Evolutionary conservation across 2,113 vertebrate genomes (phyloP).

Genomic region (Brienomyrus longianalis): DNA sequence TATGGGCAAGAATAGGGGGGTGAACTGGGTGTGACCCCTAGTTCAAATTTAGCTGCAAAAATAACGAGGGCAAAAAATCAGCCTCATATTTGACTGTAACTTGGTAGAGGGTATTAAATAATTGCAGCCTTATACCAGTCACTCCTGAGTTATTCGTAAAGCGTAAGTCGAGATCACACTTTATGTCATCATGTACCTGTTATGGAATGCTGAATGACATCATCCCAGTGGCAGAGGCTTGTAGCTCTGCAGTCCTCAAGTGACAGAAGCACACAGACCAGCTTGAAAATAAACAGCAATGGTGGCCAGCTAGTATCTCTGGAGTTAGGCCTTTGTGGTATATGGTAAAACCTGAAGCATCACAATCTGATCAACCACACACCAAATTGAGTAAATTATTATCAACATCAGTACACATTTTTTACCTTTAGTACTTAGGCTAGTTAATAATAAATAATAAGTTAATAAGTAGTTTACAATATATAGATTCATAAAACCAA

Average conservation of each 20-base stretch:
- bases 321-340: not conserved
- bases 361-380: not conserved
- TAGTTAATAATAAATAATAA: not conserved
- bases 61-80: not conserved
- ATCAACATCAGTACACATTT: not conserved
- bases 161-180: not conserved
- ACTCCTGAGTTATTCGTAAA: not conserved
- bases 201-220: not conserved
- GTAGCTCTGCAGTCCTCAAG: not conserved
- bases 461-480: not conserved
- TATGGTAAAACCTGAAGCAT: not conserved
- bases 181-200: not conserved
- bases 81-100: not conserved
- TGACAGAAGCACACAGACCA: not conserved
- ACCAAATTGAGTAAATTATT: not conserved
- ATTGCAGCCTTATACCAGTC: not conserved
- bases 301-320: not conserved
- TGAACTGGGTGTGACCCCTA: not conserved
- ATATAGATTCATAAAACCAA: not conserved
- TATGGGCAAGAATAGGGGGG: not conserved
- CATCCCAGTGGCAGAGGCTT: not conserved
- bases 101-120: not conserved
- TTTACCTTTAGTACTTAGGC: not conserved
- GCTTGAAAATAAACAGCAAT: not conserved
- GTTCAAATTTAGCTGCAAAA: not conserved